Percentiles rank a stretch among this genome's conserved stretches.
phyloP scores from a whole-genome alignment of 1,140 invertebrate genomes.

The Leptopilina clavipes region DNA sequence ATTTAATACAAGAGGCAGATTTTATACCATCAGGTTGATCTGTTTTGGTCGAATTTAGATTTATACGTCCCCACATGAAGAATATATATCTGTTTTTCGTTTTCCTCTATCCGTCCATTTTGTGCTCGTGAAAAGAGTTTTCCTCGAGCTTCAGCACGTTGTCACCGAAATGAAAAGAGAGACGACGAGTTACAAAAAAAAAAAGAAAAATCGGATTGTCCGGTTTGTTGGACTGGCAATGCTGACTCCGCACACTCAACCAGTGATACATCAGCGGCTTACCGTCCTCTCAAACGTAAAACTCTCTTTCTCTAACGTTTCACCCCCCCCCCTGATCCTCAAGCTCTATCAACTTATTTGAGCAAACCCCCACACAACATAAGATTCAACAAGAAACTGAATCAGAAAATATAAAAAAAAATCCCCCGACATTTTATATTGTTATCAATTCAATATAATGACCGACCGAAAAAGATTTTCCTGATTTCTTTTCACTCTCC shows the following conservation, averaged over 20 bases:
- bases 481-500: not conserved
- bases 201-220: conserved; percentile 62
- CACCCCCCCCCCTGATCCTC: conserved; percentile 4
- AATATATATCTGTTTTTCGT: conserved; percentile 15
- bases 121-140: conserved; percentile 13
- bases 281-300: conserved; percentile 65
- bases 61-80: conserved; percentile 3
- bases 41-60: conserved; percentile 21
- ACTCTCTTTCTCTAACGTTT: conserved; percentile 45
- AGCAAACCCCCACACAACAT: not conserved
- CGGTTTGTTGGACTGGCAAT: conserved; percentile 63
- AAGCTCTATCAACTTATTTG: conserved; percentile 31
- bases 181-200: conserved; percentile 41
- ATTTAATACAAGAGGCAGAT: no score
- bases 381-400: not conserved
- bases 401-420: conserved; percentile 16
- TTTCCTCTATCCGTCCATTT: conserved; percentile 42
- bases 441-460: not conserved
- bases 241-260: conserved; percentile 65
- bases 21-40: no score
- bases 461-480: not conserved
- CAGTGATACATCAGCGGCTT: conserved; percentile 65
- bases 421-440: not conserved
- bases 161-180: conserved; percentile 35
- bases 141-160: conserved; percentile 23